These are phyloP conservation scores for Caiman crocodilus DNA, from an alignment of 2,797 vertebrate species.

Conservation along the genomic window DNA sequence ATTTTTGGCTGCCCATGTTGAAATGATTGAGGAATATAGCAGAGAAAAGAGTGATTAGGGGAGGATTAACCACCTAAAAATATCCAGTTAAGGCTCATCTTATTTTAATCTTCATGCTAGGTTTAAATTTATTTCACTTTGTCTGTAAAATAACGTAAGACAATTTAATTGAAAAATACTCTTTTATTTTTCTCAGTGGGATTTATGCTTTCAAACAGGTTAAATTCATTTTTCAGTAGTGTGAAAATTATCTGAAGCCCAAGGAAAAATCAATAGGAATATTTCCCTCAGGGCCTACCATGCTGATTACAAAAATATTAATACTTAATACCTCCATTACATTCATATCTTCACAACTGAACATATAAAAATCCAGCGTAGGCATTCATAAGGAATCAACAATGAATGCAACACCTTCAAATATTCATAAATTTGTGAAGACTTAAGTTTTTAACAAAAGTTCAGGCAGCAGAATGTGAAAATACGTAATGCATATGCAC, in stretches of 20 bases:
- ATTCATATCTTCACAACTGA: conserved; percentile 2
- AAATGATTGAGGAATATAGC: conserved; percentile 31
- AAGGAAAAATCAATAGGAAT: conserved; percentile 63
- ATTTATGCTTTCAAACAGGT: conserved; percentile 52
- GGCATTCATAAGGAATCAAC: not conserved
- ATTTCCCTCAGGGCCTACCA: conserved; percentile 48
- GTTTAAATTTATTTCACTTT: conserved; percentile 49
- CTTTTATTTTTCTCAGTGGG: conserved; percentile 30
- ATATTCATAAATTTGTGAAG: conserved; percentile 17
- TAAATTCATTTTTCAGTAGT: conserved; percentile 54
- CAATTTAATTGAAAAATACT: conserved; percentile 59
- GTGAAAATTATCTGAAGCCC: conserved; percentile 55
- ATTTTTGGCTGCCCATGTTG: not conserved
- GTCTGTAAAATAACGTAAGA: conserved; percentile 32
- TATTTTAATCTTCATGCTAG: conserved; percentile 54
- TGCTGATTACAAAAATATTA: conserved; percentile 56
- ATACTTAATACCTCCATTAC: conserved; percentile 51
- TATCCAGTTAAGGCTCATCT: conserved; percentile 48
- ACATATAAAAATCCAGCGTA: not conserved
- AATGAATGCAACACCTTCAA: conserved; percentile 9
- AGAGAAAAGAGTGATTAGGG: conserved; percentile 37
- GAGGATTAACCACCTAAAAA: conserved; percentile 39
- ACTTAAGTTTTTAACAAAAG: conserved; percentile 29
- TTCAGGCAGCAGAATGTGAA: conserved; percentile 30
- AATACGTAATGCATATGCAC: not conserved